Evolutionary conservation across 2,797 vertebrate species (phyloP).

Genomic region (Synanceia verrucosa): DNA sequence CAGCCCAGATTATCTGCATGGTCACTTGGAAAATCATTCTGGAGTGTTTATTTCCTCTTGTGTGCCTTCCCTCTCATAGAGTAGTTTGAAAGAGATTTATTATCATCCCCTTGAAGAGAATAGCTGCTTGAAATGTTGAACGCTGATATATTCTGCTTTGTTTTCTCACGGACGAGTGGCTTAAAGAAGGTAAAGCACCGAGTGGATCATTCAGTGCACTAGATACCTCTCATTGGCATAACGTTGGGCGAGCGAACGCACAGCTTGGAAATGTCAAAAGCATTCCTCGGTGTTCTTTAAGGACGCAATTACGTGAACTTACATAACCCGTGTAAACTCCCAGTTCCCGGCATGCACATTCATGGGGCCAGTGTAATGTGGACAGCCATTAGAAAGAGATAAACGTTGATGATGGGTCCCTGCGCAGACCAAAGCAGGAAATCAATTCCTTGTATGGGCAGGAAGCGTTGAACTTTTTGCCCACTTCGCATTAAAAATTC

Average conservation of each 20-base stretch:
- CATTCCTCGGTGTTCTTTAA: slow-evolving; percentile 48
- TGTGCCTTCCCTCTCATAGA: slow-evolving; percentile 35
- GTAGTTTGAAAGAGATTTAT: slow-evolving; percentile 48
- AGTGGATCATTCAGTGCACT: slow-evolving; percentile 45
- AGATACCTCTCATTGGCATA: slow-evolving; percentile 51
- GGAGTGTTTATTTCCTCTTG: slow-evolving; percentile 12
- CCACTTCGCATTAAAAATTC: slow-evolving; percentile 74
- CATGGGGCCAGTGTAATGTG: slow-evolving; percentile 30
- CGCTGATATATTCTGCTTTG: slow-evolving; percentile 23
- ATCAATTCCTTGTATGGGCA: slow-evolving; percentile 72
- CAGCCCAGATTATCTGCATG: slow-evolving; percentile 29
- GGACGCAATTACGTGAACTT: slow-evolving; percentile 48
- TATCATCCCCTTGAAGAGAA: slow-evolving; percentile 37
- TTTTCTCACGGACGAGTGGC: neutral
- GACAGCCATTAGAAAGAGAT: slow-evolving; percentile 67
- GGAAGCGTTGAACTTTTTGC: slow-evolving; percentile 68
- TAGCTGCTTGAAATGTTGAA: slow-evolving; percentile 23
- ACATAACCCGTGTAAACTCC: slow-evolving; percentile 44
- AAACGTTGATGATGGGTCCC: slow-evolving; percentile 69
- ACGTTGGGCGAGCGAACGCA: slow-evolving; percentile 24
- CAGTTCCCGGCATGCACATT: slow-evolving; percentile 44
- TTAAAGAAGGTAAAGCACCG: slow-evolving; percentile 40
- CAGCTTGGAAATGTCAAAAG: slow-evolving; percentile 56
- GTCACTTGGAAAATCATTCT: slow-evolving; percentile 14
- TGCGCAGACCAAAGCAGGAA: slow-evolving; percentile 55